Evolutionary conservation across 2,888 invertebrate genomes (phyloP).

Genomic region (Hymenopus coronatus): DNA sequence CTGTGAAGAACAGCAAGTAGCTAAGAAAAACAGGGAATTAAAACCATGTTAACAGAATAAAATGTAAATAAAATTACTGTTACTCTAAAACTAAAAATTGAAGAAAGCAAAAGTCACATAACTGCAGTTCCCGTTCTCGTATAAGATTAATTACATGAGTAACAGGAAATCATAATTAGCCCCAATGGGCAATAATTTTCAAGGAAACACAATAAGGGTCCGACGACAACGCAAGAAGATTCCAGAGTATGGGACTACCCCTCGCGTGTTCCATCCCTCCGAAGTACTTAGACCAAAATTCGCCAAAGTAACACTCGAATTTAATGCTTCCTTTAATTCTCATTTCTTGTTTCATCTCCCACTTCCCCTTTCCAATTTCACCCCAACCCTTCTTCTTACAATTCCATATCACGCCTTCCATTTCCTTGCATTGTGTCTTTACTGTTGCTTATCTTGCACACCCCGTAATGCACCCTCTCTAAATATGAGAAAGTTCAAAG

Average conservation of each 20-base stretch:
- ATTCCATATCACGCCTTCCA: slow-evolving; percentile 16
- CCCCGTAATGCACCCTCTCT: slow-evolving; percentile 11
- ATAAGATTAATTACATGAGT: too few relatives aligned
- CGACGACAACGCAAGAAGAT: neutral
- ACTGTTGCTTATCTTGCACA: slow-evolving; percentile 12
- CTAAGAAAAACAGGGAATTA: too few relatives aligned
- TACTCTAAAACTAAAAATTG: too few relatives aligned
- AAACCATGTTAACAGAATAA: too few relatives aligned
- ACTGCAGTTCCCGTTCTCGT: too few relatives aligned
- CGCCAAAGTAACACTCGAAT: slow-evolving; percentile 5
- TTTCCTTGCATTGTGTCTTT: slow-evolving; percentile 19
- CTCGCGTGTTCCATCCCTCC: neutral
- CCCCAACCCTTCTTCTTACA: neutral
- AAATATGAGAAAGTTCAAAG: slow-evolving; percentile 9
- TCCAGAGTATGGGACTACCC: neutral
- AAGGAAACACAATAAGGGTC: neutral
- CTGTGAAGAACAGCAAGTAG: too few relatives aligned
- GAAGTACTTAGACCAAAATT: slow-evolving; percentile 2
- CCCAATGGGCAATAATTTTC: neutral
- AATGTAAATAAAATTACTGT: too few relatives aligned
- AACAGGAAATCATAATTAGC: neutral
- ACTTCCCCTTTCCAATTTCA: neutral
- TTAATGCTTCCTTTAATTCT: slow-evolving; percentile 21
- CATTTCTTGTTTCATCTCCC: slow-evolving; percentile 16
- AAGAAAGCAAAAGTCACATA: too few relatives aligned